Conservation (phyloP, 2,888 invertebrate species). For the Diploptera punctata region DNA sequence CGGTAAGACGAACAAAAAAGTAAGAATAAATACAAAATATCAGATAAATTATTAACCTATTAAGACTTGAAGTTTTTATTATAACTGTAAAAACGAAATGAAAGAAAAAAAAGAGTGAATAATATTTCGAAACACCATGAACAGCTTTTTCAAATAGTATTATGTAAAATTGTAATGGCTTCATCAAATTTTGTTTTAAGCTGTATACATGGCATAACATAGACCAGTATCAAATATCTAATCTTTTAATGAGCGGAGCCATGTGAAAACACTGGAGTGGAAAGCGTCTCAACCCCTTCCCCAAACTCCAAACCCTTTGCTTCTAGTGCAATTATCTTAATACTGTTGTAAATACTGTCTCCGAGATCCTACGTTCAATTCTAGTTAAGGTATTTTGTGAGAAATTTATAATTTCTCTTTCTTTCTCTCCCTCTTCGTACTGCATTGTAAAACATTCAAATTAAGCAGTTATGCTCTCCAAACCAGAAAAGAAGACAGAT, state of each 20-base stretch:
- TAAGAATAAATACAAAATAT: too few species aligned
- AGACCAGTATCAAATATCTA: constrained; percentile 39
- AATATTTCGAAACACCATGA: too few species aligned
- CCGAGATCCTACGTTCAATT: constrained; percentile 25
- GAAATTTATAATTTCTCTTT: constrained; percentile 15
- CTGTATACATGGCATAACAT: constrained; percentile 9
- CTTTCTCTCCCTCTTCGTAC: not conserved
- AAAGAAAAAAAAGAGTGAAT: too few species aligned
- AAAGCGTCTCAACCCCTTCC: not conserved
- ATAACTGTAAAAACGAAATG: too few species aligned
- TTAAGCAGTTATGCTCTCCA: constrained; percentile 6
- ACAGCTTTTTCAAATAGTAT: too few species aligned
- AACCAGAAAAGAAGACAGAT: not conserved
- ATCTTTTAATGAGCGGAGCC: constrained; percentile 39
- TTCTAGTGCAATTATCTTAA: constrained; percentile 33
- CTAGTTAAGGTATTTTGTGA: constrained; percentile 27
- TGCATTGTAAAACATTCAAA: too few species aligned
- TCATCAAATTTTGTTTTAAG: constrained; percentile 4
- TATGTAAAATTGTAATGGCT: not conserved
- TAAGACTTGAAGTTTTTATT: too few species aligned
- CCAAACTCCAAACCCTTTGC: not conserved
- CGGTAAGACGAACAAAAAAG: too few species aligned
- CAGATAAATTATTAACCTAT: too few species aligned
- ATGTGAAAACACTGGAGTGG: constrained; percentile 26
- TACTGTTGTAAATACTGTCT: constrained; percentile 31